Percentiles rank a stretch among this genome's conserved stretches.
Evolutionary conservation across 2,888 invertebrate genomes (phyloP).

Genomic region (Aphodius granarius): DNA sequence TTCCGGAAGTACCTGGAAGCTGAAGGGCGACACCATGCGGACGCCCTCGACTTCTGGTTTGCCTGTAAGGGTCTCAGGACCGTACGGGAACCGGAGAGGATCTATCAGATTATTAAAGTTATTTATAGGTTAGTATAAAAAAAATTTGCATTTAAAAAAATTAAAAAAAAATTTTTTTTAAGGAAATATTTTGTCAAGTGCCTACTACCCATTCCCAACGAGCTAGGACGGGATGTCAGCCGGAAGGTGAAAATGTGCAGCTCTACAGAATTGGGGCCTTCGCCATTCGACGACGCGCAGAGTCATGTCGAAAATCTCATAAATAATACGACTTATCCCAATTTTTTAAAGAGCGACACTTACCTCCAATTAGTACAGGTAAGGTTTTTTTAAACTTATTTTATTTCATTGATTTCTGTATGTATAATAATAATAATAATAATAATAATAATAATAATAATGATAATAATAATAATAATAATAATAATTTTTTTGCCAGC

Average conservation of each 20-base stretch:
- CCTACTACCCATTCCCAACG: conserved; percentile 79
- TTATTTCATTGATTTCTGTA: too few relatives aligned
- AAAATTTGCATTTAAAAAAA: not conserved
- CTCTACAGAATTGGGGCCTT: conserved; percentile 61
- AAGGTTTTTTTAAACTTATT: conserved; percentile 48
- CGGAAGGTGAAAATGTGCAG: conserved; percentile 70
- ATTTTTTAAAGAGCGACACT: conserved; percentile 90
- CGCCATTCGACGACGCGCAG: conserved; percentile 78
- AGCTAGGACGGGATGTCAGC: conserved; percentile 77
- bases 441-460: too few relatives aligned
- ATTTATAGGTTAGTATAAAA: conserved; percentile 69
- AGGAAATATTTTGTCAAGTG: conserved; percentile 77
- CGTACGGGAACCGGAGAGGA: conserved; percentile 71
- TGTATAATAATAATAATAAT: too few relatives aligned
- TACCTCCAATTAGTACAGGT: conserved; percentile 84
- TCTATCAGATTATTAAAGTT: conserved; percentile 76
- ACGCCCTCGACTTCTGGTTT: conserved; percentile 90
- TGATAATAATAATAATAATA: too few relatives aligned
- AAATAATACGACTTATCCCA: conserved; percentile 85
- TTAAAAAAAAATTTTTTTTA: conserved; percentile 2
- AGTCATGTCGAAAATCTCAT: conserved; percentile 76
- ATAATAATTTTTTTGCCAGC: conserved; percentile 36
- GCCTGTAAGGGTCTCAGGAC: conserved; percentile 87
- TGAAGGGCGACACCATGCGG: conserved; percentile 77
- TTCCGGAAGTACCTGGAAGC: conserved; percentile 82